phyloP scores from a whole-genome alignment of 2,888 invertebrate species.

The Poecilus cupreus region DNA sequence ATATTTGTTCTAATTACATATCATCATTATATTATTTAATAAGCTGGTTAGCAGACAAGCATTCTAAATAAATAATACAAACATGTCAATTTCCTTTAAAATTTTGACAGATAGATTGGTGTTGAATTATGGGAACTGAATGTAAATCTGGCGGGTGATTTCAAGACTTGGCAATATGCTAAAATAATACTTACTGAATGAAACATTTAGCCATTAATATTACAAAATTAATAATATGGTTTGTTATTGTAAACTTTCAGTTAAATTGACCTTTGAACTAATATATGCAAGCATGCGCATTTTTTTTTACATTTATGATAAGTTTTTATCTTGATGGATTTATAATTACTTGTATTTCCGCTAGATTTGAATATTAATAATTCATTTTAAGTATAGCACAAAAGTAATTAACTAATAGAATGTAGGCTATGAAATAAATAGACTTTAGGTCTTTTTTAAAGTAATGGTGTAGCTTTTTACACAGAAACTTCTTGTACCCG shows the following conservation, averaged over 20 bases:
- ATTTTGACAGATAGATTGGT: conserved; percentile 45
- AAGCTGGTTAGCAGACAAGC: conserved; percentile 14
- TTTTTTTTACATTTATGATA: background rate
- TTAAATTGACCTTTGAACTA: conserved; percentile 35
- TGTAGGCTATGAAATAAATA: no score
- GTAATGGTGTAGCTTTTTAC: no score
- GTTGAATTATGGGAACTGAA: conserved; percentile 41
- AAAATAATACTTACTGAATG: conserved; percentile 47
- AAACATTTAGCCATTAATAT: conserved; percentile 14
- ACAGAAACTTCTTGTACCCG: no score
- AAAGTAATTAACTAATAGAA: no score
- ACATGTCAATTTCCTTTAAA: conserved; percentile 50
- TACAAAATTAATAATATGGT: background rate
- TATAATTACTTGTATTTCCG: no score
- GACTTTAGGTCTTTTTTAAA: no score
- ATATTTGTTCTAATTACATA: conserved; percentile 22
- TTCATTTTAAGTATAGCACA: no score
- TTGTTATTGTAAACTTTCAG: background rate
- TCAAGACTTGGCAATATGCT: conserved; percentile 5
- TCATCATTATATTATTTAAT: conserved; percentile 40
- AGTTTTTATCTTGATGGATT: background rate
- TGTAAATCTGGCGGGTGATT: conserved; percentile 17
- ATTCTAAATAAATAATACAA: conserved; percentile 54
- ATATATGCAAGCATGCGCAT: conserved; percentile 22
- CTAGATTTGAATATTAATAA: no score